These are phyloP conservation scores for Vespertilio murinus DNA, from an alignment of 2,797 vertebrate genomes.

Conservation along the genomic window DNA sequence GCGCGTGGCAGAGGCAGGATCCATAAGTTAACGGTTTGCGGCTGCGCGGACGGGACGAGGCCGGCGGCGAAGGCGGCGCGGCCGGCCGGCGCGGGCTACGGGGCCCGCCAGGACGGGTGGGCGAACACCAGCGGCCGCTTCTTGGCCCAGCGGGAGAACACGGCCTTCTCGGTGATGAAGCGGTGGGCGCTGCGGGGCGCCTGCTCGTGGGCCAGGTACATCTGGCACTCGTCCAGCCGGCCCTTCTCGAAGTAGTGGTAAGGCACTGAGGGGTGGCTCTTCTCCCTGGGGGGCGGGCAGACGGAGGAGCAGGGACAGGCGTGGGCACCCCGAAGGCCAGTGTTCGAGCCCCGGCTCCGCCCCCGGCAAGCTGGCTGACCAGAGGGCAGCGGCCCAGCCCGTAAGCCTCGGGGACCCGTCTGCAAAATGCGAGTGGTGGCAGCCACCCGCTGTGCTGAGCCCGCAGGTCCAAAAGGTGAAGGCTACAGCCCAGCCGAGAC, in stretches of 20 bases:
- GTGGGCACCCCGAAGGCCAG: background rate
- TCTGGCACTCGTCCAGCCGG: conserved; percentile 90
- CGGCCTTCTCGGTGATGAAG: conserved; percentile 96
- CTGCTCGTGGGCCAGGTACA: conserved; percentile 91
- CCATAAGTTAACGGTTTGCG: conserved; percentile 21
- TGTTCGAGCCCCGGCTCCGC: background rate
- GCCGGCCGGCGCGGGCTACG: background rate
- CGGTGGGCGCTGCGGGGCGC: conserved; percentile 90
- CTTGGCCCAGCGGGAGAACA: conserved; percentile 94
- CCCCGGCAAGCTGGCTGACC: background rate
- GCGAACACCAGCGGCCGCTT: conserved; percentile 89
- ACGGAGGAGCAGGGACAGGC: background rate
- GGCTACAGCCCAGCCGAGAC: background rate
- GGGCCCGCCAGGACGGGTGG: conserved; percentile 88
- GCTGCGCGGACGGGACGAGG: background rate
- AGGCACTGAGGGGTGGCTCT: conserved; percentile 88
- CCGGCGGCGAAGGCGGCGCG: rapidly evolving
- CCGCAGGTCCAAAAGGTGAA: background rate
- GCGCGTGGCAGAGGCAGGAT: background rate
- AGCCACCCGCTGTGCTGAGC: background rate
- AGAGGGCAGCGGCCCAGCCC: background rate
- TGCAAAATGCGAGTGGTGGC: background rate
- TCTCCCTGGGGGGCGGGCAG: conserved; percentile 73
- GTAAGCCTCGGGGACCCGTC: background rate
- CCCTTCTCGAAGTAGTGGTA: conserved; percentile 96